Percentiles rank a stretch among this genome's conserved stretches.
Conservation (phyloP, 2,113 vertebrate species). For the Triplophysa dalaica region DNA sequence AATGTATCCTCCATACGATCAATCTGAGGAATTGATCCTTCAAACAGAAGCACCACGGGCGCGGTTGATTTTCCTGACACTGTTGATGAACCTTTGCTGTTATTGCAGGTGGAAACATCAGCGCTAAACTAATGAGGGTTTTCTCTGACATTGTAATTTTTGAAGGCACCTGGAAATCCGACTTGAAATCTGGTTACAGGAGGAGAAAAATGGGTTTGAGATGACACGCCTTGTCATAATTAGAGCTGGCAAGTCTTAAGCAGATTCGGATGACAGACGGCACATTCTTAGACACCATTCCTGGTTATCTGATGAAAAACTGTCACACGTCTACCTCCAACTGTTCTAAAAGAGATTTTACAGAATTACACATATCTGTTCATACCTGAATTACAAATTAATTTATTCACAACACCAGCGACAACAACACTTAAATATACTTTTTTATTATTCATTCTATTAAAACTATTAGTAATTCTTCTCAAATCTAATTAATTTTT, state of each 20-base stretch:
- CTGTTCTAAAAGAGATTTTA: background rate
- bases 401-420: too few relatives aligned
- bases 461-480: too few relatives aligned
- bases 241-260: background rate
- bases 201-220: background rate
- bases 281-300: background rate
- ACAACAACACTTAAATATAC: too few relatives aligned
- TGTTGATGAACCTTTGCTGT: background rate
- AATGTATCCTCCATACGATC: conserved; percentile 32
- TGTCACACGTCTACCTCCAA: background rate
- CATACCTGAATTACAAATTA: too few relatives aligned
- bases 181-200: background rate
- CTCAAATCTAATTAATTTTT: too few relatives aligned
- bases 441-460: too few relatives aligned
- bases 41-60: conserved; percentile 29
- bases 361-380: background rate
- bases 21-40: conserved; percentile 37
- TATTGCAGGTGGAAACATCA: background rate
- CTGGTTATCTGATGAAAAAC: background rate
- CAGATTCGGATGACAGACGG: background rate
- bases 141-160: background rate
- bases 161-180: background rate
- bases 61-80: conserved; percentile 32
- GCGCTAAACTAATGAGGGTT: background rate
- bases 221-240: conserved; percentile 3